Percentiles rank a stretch among this genome's conserved stretches.
Conservation (phyloP, 2,888 invertebrate genomes). For the Arrhopalites spinosus region DNA sequence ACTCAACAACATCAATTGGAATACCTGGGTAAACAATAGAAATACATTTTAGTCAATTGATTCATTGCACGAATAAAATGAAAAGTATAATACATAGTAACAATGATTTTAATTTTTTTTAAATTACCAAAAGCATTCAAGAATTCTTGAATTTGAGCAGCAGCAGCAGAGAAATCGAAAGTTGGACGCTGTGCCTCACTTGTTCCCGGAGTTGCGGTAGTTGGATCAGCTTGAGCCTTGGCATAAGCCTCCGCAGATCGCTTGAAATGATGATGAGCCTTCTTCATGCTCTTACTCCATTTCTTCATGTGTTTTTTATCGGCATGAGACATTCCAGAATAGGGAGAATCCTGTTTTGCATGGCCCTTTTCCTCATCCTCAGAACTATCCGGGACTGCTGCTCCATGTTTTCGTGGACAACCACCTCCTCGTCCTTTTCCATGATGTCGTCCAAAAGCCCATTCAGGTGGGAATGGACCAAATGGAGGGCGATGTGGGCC, state of each 20-base stretch:
- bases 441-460: conserved; percentile 29
- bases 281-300: conserved; percentile 51
- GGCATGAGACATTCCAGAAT: conserved; percentile 37
- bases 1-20: conserved; percentile 54
- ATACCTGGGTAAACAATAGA: conserved; percentile 41
- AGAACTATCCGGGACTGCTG: conserved; percentile 19
- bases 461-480: conserved; percentile 27
- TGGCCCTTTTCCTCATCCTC: conserved; percentile 12
- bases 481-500: conserved; percentile 14
- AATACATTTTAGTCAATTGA: background rate
- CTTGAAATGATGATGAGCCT: conserved; percentile 44
- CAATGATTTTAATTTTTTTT: too few species aligned
- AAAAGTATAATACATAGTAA: too few species aligned
- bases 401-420: conserved; percentile 23
- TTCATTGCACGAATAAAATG: background rate
- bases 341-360: conserved; percentile 45
- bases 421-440: background rate
- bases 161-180: conserved; percentile 47
- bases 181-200: background rate
- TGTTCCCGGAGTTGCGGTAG: background rate
- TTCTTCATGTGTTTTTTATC: conserved; percentile 50
- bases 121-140: conserved; percentile 54
- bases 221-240: conserved; percentile 27
- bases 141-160: conserved; percentile 53
- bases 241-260: conserved; percentile 51